Conservation (phyloP, 2,888 invertebrate genomes). For the Pristionchus maxplancki region DNA sequence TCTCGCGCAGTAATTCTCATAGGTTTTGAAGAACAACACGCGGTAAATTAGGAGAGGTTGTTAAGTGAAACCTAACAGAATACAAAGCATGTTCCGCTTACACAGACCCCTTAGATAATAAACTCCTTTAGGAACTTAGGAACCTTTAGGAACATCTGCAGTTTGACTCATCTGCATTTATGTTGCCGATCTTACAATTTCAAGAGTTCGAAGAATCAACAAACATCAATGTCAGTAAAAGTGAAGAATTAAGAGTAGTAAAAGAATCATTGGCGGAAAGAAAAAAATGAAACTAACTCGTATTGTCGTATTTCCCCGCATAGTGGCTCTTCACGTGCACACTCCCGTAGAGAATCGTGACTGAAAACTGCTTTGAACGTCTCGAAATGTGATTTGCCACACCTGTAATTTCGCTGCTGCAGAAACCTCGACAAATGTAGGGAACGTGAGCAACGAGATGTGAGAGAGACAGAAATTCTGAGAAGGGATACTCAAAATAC, state of each 20-base stretch:
- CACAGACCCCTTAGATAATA: no score
- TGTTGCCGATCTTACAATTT: no score
- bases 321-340: not conserved
- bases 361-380: constrained; percentile 4
- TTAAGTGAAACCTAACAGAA: not conserved
- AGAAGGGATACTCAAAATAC: not conserved
- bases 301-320: not conserved
- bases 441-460: not conserved
- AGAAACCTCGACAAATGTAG: not conserved
- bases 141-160: no score
- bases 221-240: no score
- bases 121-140: no score
- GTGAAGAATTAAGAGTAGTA: no score
- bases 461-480: not conserved
- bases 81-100: no score
- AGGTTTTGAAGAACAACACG: not conserved
- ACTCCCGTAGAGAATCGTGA: not conserved
- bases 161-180: no score
- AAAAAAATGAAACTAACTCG: not conserved
- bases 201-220: no score
- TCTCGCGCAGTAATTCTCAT: not conserved
- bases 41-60: no score
- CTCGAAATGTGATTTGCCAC: not conserved
- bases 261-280: no score
- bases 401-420: not conserved